Evolutionary conservation across 1,140 invertebrate genomes (phyloP), one percentile per base, ranked within the genome.

Genomic region (Caerostris darwini): DNA sequence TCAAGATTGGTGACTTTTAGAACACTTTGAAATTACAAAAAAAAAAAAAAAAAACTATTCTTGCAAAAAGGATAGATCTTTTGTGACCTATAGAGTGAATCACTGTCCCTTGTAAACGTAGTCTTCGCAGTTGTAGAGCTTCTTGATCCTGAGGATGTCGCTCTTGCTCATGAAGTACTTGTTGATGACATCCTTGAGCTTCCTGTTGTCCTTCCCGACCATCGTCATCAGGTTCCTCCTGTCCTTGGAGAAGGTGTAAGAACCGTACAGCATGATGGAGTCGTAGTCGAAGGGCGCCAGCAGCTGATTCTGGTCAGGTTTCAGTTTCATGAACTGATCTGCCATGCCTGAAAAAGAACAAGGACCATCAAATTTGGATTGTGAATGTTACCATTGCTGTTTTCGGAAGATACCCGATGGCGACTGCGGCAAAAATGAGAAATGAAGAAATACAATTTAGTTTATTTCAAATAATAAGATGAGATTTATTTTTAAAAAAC

Each of bases 241-340:
- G 54, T 94, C 94, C 53, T 94, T 94, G 7, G 81, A 87, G 69
- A 95, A 95, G 0, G 95, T 91, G 17, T 91, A 90, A 50, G 92
- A 90, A 5, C 95, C 95, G 54, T 95, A 95, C 86, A 95, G 58
- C 95, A 95, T 95, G 17, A 95, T 86, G 12, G 95, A 95, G 54
- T 95, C 94, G 89, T 94, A 95, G 81, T 95, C 95, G 86, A 95
- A 95, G 5, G 83, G 64, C 3, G 93, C 94, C 10, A 95, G 57
- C 5, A 95, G 57, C 53, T 90, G 92, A 10, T 95, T 95, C 56
- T 95, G 89, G n/a, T 93, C 58, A 6, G 90, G 95, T 53, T 92
- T 59, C 10, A 95, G 57, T 19, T 94, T 95, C 14, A 83, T 19
- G 64, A 95, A 95, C 85, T 95, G 90, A 6, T 19, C 8, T 14